Conservation (phyloP, 2,797 vertebrate genomes). For the Sebastes taczanowskii region DNA sequence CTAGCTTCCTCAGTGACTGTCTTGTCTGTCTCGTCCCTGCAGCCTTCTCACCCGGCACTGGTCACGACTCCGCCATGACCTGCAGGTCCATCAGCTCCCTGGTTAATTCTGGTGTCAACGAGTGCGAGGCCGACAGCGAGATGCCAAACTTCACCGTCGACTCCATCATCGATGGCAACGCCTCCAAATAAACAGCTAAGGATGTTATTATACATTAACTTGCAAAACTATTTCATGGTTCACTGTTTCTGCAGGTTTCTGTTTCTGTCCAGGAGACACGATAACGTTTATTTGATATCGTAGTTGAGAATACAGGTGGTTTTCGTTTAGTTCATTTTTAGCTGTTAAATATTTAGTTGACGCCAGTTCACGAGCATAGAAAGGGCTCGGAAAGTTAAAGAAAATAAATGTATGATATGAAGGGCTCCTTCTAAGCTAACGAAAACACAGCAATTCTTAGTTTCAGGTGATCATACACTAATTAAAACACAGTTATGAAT, state of each 20-base stretch:
- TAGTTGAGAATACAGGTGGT: background rate
- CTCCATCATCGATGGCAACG: conserved; percentile 77
- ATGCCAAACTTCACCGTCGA: conserved; percentile 78
- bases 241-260: background rate
- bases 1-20: background rate
- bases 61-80: conserved; percentile 85
- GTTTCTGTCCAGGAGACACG: background rate
- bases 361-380: background rate
- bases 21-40: conserved; percentile 48
- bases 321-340: background rate
- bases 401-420: background rate
- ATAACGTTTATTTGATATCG: background rate
- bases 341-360: background rate
- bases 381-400: background rate
- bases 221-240: background rate
- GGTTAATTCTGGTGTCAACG: conserved; percentile 82
- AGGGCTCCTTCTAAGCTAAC: too few species aligned
- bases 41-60: conserved; percentile 86
- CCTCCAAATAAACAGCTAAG: conserved; percentile 67
- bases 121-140: conserved; percentile 81
- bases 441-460: too few species aligned
- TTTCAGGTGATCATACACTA: too few species aligned
- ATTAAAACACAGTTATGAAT: too few species aligned
- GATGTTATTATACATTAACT: background rate
- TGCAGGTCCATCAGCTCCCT: conserved; percentile 85